Percentiles rank a stretch among this genome's conserved stretches.
Conservation (phyloP, 2,113 vertebrate genomes). For the Puma concolor region DNA sequence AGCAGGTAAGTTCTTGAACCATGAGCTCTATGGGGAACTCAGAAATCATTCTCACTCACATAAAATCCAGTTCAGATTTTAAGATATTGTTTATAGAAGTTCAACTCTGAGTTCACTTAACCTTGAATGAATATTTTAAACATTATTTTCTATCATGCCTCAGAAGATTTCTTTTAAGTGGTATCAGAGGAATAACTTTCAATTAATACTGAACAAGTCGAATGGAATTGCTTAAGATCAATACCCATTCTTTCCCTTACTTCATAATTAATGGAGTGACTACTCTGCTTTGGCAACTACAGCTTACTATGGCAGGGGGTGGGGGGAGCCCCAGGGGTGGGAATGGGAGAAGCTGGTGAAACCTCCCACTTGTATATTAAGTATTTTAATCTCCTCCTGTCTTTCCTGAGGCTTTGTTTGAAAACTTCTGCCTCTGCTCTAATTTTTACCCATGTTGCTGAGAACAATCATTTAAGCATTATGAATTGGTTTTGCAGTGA, state of each 20-base stretch:
- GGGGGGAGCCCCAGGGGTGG: background rate
- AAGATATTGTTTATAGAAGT: slow-evolving; percentile 41
- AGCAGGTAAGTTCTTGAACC: background rate
- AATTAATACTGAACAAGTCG: slow-evolving; percentile 78
- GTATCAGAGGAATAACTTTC: slow-evolving; percentile 76
- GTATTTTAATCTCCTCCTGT: background rate
- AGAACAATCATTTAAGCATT: background rate
- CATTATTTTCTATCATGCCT: slow-evolving; percentile 70
- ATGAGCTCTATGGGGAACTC: background rate
- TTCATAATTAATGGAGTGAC: slow-evolving; percentile 77
- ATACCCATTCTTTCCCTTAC: slow-evolving; percentile 74
- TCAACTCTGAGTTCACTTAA: slow-evolving; percentile 45
- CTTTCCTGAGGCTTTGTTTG: slow-evolving; percentile 31
- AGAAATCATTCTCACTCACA: background rate
- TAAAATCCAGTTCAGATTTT: background rate
- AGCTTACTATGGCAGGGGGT: background rate
- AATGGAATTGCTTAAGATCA: slow-evolving; percentile 79
- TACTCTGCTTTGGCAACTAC: slow-evolving; percentile 55
- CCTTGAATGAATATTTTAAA: slow-evolving; percentile 67
- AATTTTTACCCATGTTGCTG: background rate
- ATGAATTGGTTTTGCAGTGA: background rate
- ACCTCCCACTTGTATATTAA: background rate
- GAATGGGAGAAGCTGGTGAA: background rate
- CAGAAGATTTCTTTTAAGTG: slow-evolving; percentile 65
- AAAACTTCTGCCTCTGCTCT: background rate